These are phyloP conservation scores for Lanius ludovicianus DNA, from an alignment of 2,113 vertebrate species.

Conservation along the genomic window DNA sequence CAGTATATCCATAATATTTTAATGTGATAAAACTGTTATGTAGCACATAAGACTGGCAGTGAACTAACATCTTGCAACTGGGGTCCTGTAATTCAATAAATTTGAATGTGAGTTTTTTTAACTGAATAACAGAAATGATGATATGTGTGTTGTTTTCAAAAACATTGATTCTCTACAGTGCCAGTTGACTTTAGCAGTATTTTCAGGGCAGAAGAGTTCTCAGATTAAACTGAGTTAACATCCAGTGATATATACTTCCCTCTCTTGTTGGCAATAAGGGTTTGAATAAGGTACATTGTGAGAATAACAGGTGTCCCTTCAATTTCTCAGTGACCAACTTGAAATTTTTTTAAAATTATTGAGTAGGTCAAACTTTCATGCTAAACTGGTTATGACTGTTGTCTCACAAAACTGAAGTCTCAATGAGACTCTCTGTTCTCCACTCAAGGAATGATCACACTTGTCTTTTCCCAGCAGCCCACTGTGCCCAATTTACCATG, in stretches of 20 bases:
- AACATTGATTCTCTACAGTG: background rate
- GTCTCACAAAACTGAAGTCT: background rate
- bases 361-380: background rate
- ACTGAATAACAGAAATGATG: background rate
- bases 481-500: background rate
- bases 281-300: background rate
- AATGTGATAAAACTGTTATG: background rate
- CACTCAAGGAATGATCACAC: background rate
- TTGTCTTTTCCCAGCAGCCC: background rate
- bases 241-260: background rate
- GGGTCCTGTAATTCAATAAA: background rate
- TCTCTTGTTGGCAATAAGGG: background rate
- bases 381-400: background rate
- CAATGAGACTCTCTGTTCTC: background rate
- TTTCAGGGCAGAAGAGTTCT: background rate
- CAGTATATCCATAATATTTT: background rate
- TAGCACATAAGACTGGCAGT: background rate
- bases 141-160: background rate
- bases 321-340: background rate
- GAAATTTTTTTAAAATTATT: background rate
- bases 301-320: background rate
- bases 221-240: background rate
- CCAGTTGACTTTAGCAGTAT: background rate
- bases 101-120: background rate
- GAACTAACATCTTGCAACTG: background rate